These are phyloP conservation scores for Brachionus rubens DNA, from an alignment of 1,140 invertebrate species.

Conservation along the genomic window DNA sequence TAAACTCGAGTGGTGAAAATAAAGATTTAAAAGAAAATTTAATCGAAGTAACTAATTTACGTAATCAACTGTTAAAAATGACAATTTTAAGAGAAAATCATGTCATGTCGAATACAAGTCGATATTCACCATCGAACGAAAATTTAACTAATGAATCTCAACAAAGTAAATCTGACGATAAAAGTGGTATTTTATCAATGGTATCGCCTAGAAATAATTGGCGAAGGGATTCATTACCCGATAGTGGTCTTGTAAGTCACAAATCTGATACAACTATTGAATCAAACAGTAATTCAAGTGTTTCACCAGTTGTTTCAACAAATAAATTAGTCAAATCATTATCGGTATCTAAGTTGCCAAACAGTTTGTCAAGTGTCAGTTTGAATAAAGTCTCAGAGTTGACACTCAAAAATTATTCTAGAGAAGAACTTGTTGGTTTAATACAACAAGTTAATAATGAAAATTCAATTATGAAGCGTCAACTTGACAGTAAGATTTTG, in stretches of 20 bases:
- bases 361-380: background rate
- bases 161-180: background rate
- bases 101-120: background rate
- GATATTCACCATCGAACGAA: background rate
- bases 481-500: slow-evolving; percentile 2
- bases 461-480: slow-evolving; percentile 9
- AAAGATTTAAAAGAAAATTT: background rate
- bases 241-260: slow-evolving; percentile 24
- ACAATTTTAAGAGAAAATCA: slow-evolving; percentile 29
- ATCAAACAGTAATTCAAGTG: background rate
- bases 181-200: background rate
- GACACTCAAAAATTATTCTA: slow-evolving; percentile 16
- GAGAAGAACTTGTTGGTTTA: background rate
- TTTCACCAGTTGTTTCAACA: background rate
- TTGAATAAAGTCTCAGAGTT: background rate
- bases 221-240: background rate
- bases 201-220: background rate
- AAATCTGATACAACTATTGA: slow-evolving; percentile 27
- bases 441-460: slow-evolving; percentile 18
- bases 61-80: slow-evolving; percentile 7
- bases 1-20: background rate
- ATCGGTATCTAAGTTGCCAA: background rate
- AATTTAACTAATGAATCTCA: slow-evolving; percentile 5
- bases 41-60: background rate
- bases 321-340: background rate